Base-by-base conservation (phyloP, 2,113 vertebrate species). In the Geococcyx californianus region DNA sequence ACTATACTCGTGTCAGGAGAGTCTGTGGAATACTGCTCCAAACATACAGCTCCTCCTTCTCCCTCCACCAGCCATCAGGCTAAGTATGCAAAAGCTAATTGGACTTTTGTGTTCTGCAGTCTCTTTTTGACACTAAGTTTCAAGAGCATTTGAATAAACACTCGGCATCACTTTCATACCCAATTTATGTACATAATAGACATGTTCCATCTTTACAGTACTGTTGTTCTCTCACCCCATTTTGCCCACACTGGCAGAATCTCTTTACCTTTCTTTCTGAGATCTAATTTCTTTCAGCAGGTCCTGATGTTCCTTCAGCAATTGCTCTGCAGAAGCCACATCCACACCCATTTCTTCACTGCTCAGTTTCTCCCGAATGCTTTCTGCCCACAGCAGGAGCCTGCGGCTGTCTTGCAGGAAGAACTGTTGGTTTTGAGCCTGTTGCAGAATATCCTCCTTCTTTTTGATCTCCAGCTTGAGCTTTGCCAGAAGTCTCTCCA, bases 201-300 rank as follows among this genome's bases (percentile, higher is more conserved):
- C 18, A 20, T 1, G 8, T 47, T 92, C 54, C 7, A 34, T 66
- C 56, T 92, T 69, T 16, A 52, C 54, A 56, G 10, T 58, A 62
- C 29, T 70, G 31, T 19, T 68, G 38, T 40, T 44, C 6, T n/a
- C 66, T 21, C 33, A 88, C 3, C 17, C 20, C 10, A 23, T 25
- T n/a, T 26, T 47, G 40, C 20, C 54, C 18, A n/a, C 16, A 11
- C 31, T 15, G 6, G 33, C 11, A 83, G 20, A 64, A 63, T 74
- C 20, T 81, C 69, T 96, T 75, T 93, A 99, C 99, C 98, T 99
- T 91, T 97, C 97, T 94, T 96, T 98, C 45, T 98, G 97, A 82
- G 97, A 96, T 26, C 84, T 96, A 58, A 99, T 98, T 96, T 99
- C 98, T 94, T 96, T 95, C 90, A 94, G 90, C n/a, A 99, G 94